phyloP scores from a whole-genome alignment of 1,140 invertebrate species.

The Colletes gigas region DNA sequence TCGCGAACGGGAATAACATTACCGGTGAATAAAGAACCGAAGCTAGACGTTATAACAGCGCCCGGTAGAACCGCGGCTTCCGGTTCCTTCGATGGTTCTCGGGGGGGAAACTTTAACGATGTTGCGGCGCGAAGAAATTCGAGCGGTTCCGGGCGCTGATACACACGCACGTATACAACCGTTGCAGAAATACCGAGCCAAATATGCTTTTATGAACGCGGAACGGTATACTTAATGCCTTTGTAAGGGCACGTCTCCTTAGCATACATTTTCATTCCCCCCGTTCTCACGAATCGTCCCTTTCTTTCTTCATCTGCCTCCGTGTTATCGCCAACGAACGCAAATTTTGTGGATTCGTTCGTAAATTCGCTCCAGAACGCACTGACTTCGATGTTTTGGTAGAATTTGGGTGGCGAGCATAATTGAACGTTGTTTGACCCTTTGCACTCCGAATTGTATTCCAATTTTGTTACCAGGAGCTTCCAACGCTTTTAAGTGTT shows the following conservation, averaged over 20 bases:
- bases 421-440: too few relatives aligned
- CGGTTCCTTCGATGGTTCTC: constrained; percentile 44
- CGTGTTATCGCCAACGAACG: background rate
- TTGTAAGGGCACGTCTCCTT: constrained; percentile 60
- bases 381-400: too few relatives aligned
- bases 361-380: too few relatives aligned
- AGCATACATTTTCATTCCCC: constrained; percentile 16
- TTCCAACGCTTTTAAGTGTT: too few relatives aligned
- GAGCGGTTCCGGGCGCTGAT: constrained; percentile 41
- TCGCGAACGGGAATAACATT: constrained; percentile 47
- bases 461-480: too few relatives aligned
- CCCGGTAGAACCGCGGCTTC: constrained; percentile 18
- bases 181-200: constrained; percentile 56
- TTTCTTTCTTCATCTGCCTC: background rate
- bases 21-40: constrained; percentile 50
- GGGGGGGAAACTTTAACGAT: constrained; percentile 55
- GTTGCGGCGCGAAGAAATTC: constrained; percentile 64
- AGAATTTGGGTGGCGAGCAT: too few relatives aligned
- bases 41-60: constrained; percentile 46
- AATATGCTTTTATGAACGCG: constrained; percentile 72
- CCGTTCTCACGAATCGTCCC: background rate
- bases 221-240: constrained; percentile 75
- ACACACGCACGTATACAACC: constrained; percentile 12
- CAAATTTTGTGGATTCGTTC: too few relatives aligned
- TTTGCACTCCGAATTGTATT: too few relatives aligned